Conservation (phyloP, 2,888 invertebrate genomes). For the Aphidoletes aphidimyza region DNA sequence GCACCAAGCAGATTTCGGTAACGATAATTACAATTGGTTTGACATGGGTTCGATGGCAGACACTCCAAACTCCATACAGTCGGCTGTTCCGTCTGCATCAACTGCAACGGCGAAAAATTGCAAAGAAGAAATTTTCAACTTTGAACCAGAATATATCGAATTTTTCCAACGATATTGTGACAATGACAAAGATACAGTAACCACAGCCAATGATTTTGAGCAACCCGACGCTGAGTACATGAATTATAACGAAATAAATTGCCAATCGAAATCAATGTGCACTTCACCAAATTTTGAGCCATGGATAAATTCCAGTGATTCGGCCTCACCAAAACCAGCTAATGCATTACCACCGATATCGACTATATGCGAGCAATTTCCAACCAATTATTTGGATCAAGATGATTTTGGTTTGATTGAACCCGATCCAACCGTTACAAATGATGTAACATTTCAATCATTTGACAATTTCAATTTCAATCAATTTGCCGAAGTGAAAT, state of each 20-base stretch:
- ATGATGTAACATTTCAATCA: constrained; percentile 5
- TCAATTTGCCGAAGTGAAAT: constrained; percentile 60
- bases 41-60: constrained; percentile 61
- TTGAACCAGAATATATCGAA: constrained; percentile 67
- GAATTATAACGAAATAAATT: constrained; percentile 67
- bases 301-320: constrained; percentile 62
- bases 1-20: not conserved
- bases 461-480: constrained; percentile 44
- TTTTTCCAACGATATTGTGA: constrained; percentile 61
- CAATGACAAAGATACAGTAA: constrained; percentile 37
- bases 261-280: constrained; percentile 67
- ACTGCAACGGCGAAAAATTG: constrained; percentile 56
- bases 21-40: constrained; percentile 55
- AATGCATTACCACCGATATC: constrained; percentile 64
- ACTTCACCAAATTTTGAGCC: constrained; percentile 66
- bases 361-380: constrained; percentile 61
- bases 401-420: constrained; percentile 56
- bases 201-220: constrained; percentile 61
- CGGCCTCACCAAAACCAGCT: constrained; percentile 56
- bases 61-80: constrained; percentile 65
- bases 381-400: constrained; percentile 56
- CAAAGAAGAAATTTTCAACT: constrained; percentile 65
- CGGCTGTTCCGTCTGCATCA: constrained; percentile 57
- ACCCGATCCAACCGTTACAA: not conserved
- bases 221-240: constrained; percentile 63